A percentile compares a stretch with the other conserved stretches of the same genome.
These are phyloP conservation scores for Chalcosyrphus nemorum DNA, from an alignment of 2,888 invertebrate genomes.

Conservation along the genomic window DNA sequence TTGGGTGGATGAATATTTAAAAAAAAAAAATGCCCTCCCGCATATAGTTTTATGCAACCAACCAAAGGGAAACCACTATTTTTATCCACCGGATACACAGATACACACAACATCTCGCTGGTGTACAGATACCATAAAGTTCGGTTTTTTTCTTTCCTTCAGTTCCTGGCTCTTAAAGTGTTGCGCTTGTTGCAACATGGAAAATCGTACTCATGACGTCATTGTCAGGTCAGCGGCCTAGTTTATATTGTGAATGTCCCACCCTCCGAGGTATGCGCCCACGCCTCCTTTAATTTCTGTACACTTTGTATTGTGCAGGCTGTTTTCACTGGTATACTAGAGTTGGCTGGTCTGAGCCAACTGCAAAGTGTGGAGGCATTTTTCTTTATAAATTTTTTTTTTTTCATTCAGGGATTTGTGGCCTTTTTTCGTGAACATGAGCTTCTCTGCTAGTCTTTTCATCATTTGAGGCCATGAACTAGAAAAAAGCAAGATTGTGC, in stretches of 20 bases:
- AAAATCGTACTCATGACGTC: constrained; percentile 79
- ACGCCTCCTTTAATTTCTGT: constrained; percentile 21
- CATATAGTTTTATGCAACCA: constrained; percentile 22
- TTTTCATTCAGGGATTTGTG: constrained; percentile 57
- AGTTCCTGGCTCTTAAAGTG: constrained; percentile 49
- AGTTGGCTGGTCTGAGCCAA: constrained; percentile 48
- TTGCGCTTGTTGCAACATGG: constrained; percentile 69
- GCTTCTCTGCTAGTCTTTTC: constrained; percentile 17
- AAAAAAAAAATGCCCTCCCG: neutral
- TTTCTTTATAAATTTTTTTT: constrained; percentile 13
- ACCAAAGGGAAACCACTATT: constrained; percentile 39
- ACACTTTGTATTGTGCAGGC: constrained; percentile 34
- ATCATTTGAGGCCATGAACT: constrained; percentile 61
- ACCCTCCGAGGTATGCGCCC: constrained; percentile 18
- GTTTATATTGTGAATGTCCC: constrained; percentile 74
- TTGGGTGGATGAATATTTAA: neutral
- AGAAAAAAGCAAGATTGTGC: constrained; percentile 34
- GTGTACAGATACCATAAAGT: constrained; percentile 16
- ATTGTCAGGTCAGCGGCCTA: constrained; percentile 82
- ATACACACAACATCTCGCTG: constrained; percentile 22
- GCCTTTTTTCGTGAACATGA: constrained; percentile 9
- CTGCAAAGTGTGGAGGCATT: constrained; percentile 22
- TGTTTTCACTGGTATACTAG: constrained; percentile 16
- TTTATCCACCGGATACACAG: constrained; percentile 43
- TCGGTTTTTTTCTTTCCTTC: neutral